A percentile compares a stretch with the other conserved stretches of the same genome.
Evolutionary conservation across 2,888 invertebrate species (phyloP).

Genomic region (Glaucopsyche alexis): DNA sequence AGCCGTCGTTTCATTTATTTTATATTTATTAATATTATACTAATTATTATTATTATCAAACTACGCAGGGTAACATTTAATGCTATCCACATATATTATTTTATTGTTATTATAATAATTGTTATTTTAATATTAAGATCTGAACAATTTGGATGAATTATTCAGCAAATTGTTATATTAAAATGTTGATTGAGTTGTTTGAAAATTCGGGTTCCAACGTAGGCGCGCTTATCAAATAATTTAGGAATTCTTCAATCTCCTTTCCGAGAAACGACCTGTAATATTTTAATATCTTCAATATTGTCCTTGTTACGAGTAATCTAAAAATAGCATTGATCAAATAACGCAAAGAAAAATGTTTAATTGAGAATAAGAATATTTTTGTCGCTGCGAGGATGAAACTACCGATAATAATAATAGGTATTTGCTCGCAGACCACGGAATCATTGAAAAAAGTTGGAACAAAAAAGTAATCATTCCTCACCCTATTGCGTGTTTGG

Average conservation of each 20-base stretch:
- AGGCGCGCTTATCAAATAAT: not conserved
- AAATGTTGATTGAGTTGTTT: not conserved
- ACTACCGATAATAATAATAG: not conserved
- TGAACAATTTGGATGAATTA: not conserved
- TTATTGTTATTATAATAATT: not conserved
- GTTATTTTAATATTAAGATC: not conserved
- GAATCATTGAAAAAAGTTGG: not conserved
- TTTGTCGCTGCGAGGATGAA: not conserved
- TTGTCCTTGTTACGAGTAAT: not conserved
- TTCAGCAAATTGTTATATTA: not conserved
- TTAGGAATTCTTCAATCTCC: not conserved
- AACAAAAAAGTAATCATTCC: conserved; percentile 41
- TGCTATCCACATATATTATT: too few relatives aligned
- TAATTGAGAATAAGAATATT: not conserved
- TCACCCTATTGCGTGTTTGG: conserved; percentile 50
- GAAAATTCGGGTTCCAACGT: not conserved
- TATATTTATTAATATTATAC: too few relatives aligned
- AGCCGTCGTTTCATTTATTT: too few relatives aligned
- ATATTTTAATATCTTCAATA: conserved; percentile 6
- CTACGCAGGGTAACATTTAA: not conserved
- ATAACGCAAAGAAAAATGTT: not conserved
- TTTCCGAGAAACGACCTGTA: not conserved
- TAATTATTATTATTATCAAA: too few relatives aligned
- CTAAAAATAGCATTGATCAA: not conserved
- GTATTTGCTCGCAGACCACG: not conserved